phyloP scores from a whole-genome alignment of 2,888 invertebrate genomes.

The Empis stercorea region DNA sequence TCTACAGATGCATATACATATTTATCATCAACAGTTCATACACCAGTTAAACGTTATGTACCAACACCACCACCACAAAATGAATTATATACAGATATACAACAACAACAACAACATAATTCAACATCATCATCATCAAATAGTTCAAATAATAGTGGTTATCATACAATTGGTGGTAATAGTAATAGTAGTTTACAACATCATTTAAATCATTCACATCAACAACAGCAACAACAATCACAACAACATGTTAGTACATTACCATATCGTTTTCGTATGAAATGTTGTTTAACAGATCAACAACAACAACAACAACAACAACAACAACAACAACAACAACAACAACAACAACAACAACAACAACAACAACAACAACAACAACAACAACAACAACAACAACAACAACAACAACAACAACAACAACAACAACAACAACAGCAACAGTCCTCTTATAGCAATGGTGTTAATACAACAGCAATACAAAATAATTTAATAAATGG shows the following conservation, averaged over 20 bases:
- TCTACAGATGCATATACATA: slow-evolving; percentile 30
- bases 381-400: slow-evolving; percentile 6
- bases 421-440: slow-evolving; percentile 4
- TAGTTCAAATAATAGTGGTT: slow-evolving; percentile 9
- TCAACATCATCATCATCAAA: slow-evolving; percentile 15
- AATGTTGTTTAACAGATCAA: slow-evolving; percentile 26
- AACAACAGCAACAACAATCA: slow-evolving; percentile 1
- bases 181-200: slow-evolving; percentile 10
- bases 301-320: slow-evolving; percentile 7
- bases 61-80: slow-evolving; percentile 33
- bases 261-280: slow-evolving; percentile 29
- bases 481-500: slow-evolving; percentile 13
- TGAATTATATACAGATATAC: slow-evolving; percentile 17
- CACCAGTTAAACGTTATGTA: slow-evolving; percentile 35
- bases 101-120: slow-evolving; percentile 10
- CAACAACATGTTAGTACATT: slow-evolving; percentile 18
- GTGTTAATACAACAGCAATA: no score
- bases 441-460: slow-evolving; percentile 5
- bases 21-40: slow-evolving; percentile 33
- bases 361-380: slow-evolving; percentile 4
- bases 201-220: slow-evolving; percentile 11
- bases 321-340: slow-evolving; percentile 6
- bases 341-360: slow-evolving; percentile 5
- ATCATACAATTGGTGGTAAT: slow-evolving; percentile 8
- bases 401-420: slow-evolving; percentile 5